These are phyloP conservation scores for Baronia brevicornis DNA, from an alignment of 2,888 invertebrate species.

Conservation along the genomic window DNA sequence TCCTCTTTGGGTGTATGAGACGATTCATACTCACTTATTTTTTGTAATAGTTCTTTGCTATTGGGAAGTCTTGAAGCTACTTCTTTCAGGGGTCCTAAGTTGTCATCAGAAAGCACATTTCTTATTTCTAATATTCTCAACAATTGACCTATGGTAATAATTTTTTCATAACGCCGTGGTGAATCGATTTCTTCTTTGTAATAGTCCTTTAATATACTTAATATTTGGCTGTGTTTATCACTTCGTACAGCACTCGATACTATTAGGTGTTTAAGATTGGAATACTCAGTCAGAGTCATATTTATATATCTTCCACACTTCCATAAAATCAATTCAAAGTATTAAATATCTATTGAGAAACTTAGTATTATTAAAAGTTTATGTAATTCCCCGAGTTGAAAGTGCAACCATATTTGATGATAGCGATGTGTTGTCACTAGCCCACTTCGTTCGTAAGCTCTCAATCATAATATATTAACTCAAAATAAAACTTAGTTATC, in stretches of 20 bases:
- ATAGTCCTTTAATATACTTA: slow-evolving; percentile 44
- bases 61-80: slow-evolving; percentile 40
- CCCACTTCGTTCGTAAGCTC: too few species aligned
- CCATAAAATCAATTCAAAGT: too few species aligned
- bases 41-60: slow-evolving; percentile 31
- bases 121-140: slow-evolving; percentile 51
- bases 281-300: slow-evolving; percentile 53
- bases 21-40: slow-evolving; percentile 41
- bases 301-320: too few species aligned
- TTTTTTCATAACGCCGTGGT: slow-evolving; percentile 48
- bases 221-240: slow-evolving; percentile 37
- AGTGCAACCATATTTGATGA: too few species aligned
- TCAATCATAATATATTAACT: too few species aligned
- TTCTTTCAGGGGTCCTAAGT: slow-evolving; percentile 44
- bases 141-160: slow-evolving; percentile 43
- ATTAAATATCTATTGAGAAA: too few species aligned
- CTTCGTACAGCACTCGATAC: slow-evolving; percentile 34
- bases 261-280: slow-evolving; percentile 40
- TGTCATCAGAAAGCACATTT: slow-evolving; percentile 48
- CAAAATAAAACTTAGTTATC: too few species aligned
- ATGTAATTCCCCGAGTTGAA: too few species aligned
- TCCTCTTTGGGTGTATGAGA: slow-evolving; percentile 29
- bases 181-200: slow-evolving; percentile 56
- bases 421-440: too few species aligned
- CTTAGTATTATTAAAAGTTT: too few species aligned